Evolutionary conservation across 1,140 invertebrate genomes (phyloP), one percentile per base, ranked within the genome.

Genomic region (Ostrea edulis): DNA sequence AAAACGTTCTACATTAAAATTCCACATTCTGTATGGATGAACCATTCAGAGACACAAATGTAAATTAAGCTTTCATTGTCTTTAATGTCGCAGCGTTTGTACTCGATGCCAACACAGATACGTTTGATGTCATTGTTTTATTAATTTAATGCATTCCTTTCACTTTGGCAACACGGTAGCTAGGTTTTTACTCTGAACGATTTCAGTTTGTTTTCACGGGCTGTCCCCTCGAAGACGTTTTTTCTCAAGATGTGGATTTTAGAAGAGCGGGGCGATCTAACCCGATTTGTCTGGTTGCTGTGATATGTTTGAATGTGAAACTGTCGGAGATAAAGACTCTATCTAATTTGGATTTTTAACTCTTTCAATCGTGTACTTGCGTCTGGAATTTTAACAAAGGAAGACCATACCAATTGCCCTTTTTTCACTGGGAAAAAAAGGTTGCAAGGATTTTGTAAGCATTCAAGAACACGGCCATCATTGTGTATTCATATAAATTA

Each of bases 371-470:
- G 29, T 71, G 68, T 29, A 71, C 68, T 35, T 14, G 29, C 35
- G 68, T 29, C 68, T 71, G 29, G 68, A 71, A 29, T 71, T 71
- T 12, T 25, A 29, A 71, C 68, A 71, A 71, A 71, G 68, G 8
- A 71, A 25, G 9, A 35, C 35, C 35, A 44, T 44, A 71, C 11
- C 25, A 35, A 17, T 29, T 62, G 14, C n/a, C 14, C n/a, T 62
- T 29, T 71, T 71, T n/a, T n/a, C n/a, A 71, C 68, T 14, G 3
- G 55, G 3, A 62, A 62, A 71, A 62, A 71, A 25, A 14, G 68
- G 22, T 35, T 71, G 29, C 68, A 14, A 29, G 29, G 12, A 14
- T 9, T 25, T 29, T 71, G 68, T 71, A 14, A 29, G 12, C 68
- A 9, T 71, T 29, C 68, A 25, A 71, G 68, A 5, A 68, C 14